These are phyloP conservation scores for Amorpha juglandis DNA, from an alignment of 2,888 invertebrate genomes.

Conservation along the genomic window DNA sequence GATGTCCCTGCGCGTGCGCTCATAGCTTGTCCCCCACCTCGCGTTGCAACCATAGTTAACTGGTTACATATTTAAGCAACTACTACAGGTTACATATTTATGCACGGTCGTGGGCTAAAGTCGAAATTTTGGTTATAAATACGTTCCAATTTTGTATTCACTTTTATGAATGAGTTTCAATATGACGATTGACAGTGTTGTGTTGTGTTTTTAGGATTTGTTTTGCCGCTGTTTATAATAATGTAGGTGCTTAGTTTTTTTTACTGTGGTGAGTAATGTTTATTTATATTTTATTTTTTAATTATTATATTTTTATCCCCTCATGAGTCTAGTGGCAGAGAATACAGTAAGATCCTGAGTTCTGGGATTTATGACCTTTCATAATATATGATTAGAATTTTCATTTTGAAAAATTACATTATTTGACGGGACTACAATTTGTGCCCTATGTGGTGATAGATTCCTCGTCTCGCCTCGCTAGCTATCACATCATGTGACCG, in stretches of 20 bases:
- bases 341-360: no score
- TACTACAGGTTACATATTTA: conserved; percentile 51
- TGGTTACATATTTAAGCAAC: conserved; percentile 77
- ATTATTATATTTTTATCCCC: no score
- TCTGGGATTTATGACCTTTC: no score
- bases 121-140: conserved; percentile 46
- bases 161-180: conserved; percentile 25
- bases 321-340: no score
- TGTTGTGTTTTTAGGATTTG: conserved; percentile 24
- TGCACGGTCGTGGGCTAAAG: conserved; percentile 64
- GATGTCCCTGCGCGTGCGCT: conserved; percentile 58
- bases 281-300: background rate
- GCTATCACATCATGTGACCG: no score
- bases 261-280: conserved; percentile 23
- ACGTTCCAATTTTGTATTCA: conserved; percentile 19
- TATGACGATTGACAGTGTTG: conserved; percentile 22
- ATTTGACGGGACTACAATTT: no score
- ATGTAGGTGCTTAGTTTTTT: conserved; percentile 24
- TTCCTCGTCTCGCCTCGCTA: no score
- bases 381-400: no score
- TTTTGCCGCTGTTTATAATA: conserved; percentile 19
- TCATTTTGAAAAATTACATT: no score
- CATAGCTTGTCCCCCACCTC: conserved; percentile 60
- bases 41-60: conserved; percentile 52
- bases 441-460: no score